phyloP scores from a whole-genome alignment of 2,797 vertebrate genomes.

The Lutjanus argentimaculatus region DNA sequence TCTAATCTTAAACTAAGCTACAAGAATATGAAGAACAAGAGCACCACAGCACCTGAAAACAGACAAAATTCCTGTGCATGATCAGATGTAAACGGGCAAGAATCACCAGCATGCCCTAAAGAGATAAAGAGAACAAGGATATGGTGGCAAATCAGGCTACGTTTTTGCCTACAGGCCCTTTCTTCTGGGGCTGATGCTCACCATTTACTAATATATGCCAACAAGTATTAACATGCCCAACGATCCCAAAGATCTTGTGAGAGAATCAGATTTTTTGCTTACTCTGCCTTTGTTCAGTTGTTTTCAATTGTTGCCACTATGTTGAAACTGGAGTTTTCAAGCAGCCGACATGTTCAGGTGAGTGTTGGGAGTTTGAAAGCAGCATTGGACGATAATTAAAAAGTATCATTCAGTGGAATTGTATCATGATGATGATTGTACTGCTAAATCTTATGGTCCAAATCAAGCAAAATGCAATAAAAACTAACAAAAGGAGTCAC shows the following conservation, averaged over 20 bases:
- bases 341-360: slow-evolving; percentile 5
- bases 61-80: neutral
- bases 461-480: neutral
- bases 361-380: neutral
- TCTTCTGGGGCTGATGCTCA: neutral
- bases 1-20: neutral
- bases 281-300: slow-evolving; percentile 11
- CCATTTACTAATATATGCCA: neutral
- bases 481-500: neutral
- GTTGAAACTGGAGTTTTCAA: neutral
- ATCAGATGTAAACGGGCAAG: neutral
- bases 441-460: neutral
- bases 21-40: neutral
- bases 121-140: neutral
- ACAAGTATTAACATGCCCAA: slow-evolving; percentile 24
- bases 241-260: neutral
- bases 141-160: neutral
- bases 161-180: neutral
- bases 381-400: neutral
- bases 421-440: neutral
- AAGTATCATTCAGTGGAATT: neutral
- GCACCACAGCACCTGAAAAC: neutral
- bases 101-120: neutral
- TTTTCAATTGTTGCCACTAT: neutral
- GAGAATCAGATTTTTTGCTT: slow-evolving; percentile 9